A percentile compares a stretch with the other conserved stretches of the same genome.
These are phyloP conservation scores for Poecilia latipinna DNA, from an alignment of 2,113 vertebrate genomes.

Conservation along the genomic window DNA sequence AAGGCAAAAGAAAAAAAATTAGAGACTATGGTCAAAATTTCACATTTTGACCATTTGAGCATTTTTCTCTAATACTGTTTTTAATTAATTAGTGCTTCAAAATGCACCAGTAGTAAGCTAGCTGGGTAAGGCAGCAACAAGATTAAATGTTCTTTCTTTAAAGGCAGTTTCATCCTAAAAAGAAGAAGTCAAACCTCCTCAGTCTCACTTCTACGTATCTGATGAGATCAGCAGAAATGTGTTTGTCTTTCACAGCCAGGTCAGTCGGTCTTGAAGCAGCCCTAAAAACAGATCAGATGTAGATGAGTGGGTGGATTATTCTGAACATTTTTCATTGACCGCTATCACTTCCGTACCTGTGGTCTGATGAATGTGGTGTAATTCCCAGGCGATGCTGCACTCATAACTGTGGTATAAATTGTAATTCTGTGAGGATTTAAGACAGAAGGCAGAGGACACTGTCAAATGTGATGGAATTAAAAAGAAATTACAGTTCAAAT, in stretches of 20 bases:
- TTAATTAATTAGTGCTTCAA: background rate
- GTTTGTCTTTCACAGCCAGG: background rate
- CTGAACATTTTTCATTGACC: background rate
- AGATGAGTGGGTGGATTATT: background rate
- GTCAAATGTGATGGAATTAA: background rate
- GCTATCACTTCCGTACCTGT: slow-evolving; percentile 42
- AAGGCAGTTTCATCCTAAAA: background rate
- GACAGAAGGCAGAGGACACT: background rate
- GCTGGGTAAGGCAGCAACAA: background rate
- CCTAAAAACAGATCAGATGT: slow-evolving; percentile 27
- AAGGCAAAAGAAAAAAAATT: background rate
- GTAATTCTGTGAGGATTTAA: slow-evolving; percentile 62
- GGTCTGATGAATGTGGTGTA: slow-evolving; percentile 69
- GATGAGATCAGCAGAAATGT: background rate
- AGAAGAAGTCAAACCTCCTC: too few relatives aligned
- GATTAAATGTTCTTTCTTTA: background rate
- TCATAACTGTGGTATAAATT: slow-evolving; percentile 80
- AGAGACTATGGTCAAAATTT: background rate
- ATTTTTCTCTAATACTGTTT: background rate
- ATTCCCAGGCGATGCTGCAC: slow-evolving; percentile 67
- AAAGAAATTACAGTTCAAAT: background rate
- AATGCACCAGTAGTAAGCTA: background rate
- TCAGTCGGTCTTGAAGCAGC: slow-evolving; percentile 15
- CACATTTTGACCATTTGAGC: too few relatives aligned
- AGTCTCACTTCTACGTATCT: too few relatives aligned